Conservation (phyloP, 2,888 invertebrate genomes). For the Nymphalis c-album region DNA sequence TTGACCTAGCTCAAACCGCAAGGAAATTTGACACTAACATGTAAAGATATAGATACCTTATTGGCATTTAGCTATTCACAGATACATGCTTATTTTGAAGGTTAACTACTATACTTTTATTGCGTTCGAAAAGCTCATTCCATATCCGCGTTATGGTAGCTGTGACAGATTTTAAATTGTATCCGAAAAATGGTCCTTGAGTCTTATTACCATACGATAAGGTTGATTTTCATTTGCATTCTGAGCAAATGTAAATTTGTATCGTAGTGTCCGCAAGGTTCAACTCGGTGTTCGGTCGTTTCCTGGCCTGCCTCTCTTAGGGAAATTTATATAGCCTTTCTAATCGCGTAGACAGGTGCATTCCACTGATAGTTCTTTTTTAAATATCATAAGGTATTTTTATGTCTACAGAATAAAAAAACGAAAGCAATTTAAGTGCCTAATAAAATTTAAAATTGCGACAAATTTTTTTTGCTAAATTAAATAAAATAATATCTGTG, state of each 20-base stretch:
- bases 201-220: slow-evolving; percentile 44
- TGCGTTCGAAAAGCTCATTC: slow-evolving; percentile 65
- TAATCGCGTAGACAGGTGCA: slow-evolving; percentile 34
- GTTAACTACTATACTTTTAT: slow-evolving; percentile 63
- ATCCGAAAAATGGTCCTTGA: slow-evolving; percentile 29
- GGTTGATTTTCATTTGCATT: slow-evolving; percentile 39
- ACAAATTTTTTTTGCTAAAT: background rate
- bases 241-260: slow-evolving; percentile 41
- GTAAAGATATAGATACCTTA: slow-evolving; percentile 32
- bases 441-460: background rate
- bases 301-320: slow-evolving; percentile 44
- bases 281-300: slow-evolving; percentile 49
- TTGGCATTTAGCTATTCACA: slow-evolving; percentile 38
- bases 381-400: slow-evolving; percentile 9
- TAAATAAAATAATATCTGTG: background rate
- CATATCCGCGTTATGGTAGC: slow-evolving; percentile 64
- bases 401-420: background rate
- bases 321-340: slow-evolving; percentile 45
- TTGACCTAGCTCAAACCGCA: slow-evolving; percentile 39
- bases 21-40: slow-evolving; percentile 34
- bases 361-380: slow-evolving; percentile 5
- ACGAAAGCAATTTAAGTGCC: background rate
- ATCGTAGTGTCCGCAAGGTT: slow-evolving; percentile 52
- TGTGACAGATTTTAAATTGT: slow-evolving; percentile 44
- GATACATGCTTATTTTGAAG: slow-evolving; percentile 60